phyloP scores from a whole-genome alignment of 2,888 invertebrate genomes.

The Lasius fuliginosus region DNA sequence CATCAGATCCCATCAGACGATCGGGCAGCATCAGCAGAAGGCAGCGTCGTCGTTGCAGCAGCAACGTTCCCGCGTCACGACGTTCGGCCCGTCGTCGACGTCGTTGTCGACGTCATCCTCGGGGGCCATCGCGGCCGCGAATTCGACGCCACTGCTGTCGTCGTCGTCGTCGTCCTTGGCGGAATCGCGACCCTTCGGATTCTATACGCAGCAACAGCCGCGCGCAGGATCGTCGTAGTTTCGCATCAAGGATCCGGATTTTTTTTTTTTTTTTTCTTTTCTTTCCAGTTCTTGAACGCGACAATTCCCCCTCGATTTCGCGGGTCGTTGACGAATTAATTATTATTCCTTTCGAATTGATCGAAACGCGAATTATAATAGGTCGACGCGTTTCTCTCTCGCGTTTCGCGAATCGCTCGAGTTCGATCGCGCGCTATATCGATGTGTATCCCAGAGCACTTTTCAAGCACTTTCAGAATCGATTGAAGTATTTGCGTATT shows the following conservation, averaged over 20 bases:
- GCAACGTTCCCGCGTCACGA: constrained; percentile 53
- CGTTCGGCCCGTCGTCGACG: constrained; percentile 53
- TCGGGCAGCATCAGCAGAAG: constrained; percentile 68
- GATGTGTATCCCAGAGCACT: background rate
- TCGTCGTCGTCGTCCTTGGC: constrained; percentile 33
- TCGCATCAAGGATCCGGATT: constrained; percentile 17
- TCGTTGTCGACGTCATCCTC: constrained; percentile 60
- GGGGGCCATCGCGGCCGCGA: constrained; percentile 15
- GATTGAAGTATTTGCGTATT: constrained; percentile 3
- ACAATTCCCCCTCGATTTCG: background rate
- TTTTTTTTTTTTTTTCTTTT: no score
- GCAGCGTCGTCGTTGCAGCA: constrained; percentile 51
- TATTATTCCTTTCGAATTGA: constrained; percentile 13
- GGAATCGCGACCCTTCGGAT: constrained; percentile 82
- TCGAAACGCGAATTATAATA: background rate
- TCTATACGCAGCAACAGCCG: constrained; percentile 82
- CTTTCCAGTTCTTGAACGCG: background rate
- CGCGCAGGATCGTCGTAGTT: constrained; percentile 71
- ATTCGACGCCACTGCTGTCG: constrained; percentile 66
- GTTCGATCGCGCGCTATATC: background rate
- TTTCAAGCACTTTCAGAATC: constrained; percentile 19
- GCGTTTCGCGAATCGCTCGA: background rate
- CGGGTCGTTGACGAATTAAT: background rate
- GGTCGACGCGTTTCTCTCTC: background rate
- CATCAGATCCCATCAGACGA: constrained; percentile 81